Conservation (phyloP, 2,113 vertebrate species). For the Genyomyrus donnyi region DNA sequence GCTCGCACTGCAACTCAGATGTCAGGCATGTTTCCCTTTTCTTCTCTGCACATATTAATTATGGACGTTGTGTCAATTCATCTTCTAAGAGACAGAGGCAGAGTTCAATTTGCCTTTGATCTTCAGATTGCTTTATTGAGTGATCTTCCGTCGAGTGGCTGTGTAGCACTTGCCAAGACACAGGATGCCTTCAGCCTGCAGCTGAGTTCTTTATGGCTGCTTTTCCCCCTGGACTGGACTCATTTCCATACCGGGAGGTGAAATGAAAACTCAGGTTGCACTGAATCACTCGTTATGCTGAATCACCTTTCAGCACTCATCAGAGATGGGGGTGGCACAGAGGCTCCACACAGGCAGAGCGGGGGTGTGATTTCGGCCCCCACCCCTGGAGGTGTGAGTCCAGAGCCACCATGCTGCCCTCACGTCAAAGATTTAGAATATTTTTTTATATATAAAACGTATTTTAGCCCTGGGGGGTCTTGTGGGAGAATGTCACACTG, state of each 20-base stretch:
- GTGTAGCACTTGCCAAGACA: conserved; percentile 43
- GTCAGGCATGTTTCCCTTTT: neutral
- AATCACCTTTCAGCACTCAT: neutral
- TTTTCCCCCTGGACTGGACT: neutral
- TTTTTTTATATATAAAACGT: neutral
- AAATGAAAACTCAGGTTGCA: conserved; percentile 3
- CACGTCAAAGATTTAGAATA: neutral
- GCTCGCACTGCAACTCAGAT: neutral
- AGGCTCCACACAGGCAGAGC: neutral
- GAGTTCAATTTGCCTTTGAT: conserved; percentile 41
- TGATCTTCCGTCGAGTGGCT: conserved; percentile 17
- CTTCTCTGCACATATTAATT: conserved; percentile 33
- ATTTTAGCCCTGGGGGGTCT: neutral
- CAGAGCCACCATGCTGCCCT: neutral
- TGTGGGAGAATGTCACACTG: neutral
- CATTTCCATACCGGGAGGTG: conserved; percentile 5
- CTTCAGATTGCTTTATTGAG: conserved; percentile 41
- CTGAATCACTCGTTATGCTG: conserved; percentile 13
- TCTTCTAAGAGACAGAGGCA: conserved; percentile 36
- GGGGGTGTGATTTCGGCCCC: neutral
- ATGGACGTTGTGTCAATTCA: conserved; percentile 39
- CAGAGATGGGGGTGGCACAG: neutral
- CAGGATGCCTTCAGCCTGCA: conserved; percentile 21
- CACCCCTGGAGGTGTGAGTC: neutral
- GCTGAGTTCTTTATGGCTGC: conserved; percentile 44